Evolutionary conservation across 2,888 invertebrate species (phyloP).

Genomic region (Trachelus tabidus): DNA sequence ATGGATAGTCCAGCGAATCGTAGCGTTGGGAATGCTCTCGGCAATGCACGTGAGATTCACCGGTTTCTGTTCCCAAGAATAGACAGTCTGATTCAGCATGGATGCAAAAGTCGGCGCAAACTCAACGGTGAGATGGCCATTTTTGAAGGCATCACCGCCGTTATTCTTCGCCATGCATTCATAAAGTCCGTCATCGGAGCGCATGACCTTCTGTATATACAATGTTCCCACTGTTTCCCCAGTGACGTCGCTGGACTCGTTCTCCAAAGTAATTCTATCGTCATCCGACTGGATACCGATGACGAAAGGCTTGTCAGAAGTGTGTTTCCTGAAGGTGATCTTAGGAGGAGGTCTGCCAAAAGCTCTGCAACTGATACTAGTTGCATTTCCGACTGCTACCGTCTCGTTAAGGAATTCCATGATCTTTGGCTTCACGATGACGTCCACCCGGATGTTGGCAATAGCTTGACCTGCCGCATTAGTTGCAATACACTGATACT

Average conservation of each 20-base stretch:
- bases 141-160: conserved; percentile 80
- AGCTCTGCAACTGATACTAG: conserved; percentile 80
- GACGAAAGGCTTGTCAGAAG: conserved; percentile 73
- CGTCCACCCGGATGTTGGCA: conserved; percentile 75
- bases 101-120: conserved; percentile 84
- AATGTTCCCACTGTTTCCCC: conserved; percentile 76
- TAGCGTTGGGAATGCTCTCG: conserved; percentile 91
- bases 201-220: conserved; percentile 73
- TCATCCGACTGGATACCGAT: conserved; percentile 75
- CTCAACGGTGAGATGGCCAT: conserved; percentile 86
- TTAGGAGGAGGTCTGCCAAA: conserved; percentile 84
- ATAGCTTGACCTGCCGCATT: conserved; percentile 81
- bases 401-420: conserved; percentile 82
- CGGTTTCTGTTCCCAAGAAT: conserved; percentile 84
- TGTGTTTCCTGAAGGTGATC: conserved; percentile 83
- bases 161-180: conserved; percentile 86
- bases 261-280: conserved; percentile 75
- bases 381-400: conserved; percentile 72
- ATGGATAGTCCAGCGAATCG: conserved; percentile 82
- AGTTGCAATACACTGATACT: conserved; percentile 83
- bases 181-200: conserved; percentile 88
- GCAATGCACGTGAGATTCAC: conserved; percentile 90
- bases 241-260: conserved; percentile 68
- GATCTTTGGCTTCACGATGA: conserved; percentile 83
- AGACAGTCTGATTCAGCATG: conserved; percentile 77